phyloP scores from a whole-genome alignment of 2,113 vertebrate species.

The Notechis scutatus region DNA sequence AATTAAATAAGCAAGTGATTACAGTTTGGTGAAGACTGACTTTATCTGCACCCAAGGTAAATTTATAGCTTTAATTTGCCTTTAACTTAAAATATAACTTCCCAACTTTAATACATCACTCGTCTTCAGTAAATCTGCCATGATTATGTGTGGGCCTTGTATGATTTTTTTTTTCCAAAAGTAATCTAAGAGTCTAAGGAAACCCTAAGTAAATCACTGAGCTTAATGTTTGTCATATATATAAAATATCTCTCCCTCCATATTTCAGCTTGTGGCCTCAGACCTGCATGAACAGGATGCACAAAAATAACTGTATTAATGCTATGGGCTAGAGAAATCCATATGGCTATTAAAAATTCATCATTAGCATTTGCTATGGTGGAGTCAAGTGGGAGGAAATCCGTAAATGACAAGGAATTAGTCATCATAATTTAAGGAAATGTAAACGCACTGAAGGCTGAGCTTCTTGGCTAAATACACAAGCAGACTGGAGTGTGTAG shows the following conservation, averaged over 20 bases:
- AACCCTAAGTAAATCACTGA: slow-evolving; percentile 48
- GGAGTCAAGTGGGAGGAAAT: slow-evolving; percentile 2
- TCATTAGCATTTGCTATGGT: slow-evolving; percentile 36
- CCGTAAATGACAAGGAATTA: slow-evolving; percentile 31
- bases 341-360: slow-evolving; percentile 32
- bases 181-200: slow-evolving; percentile 66
- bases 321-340: slow-evolving; percentile 30
- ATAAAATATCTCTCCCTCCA: slow-evolving; percentile 47
- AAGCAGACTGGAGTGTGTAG: slow-evolving; percentile 8
- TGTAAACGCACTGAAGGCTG: neutral
- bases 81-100: slow-evolving; percentile 76
- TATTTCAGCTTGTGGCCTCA: slow-evolving; percentile 40
- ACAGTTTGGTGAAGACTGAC: slow-evolving; percentile 67
- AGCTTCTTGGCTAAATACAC: neutral
- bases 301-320: slow-evolving; percentile 26
- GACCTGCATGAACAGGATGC: slow-evolving; percentile 33
- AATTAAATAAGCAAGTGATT: slow-evolving; percentile 64
- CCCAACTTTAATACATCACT: slow-evolving; percentile 68
- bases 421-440: neutral
- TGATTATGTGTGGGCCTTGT: slow-evolving; percentile 64
- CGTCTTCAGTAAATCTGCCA: slow-evolving; percentile 76
- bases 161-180: slow-evolving; percentile 65
- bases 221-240: slow-evolving; percentile 49
- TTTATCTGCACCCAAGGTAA: slow-evolving; percentile 71
- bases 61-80: slow-evolving; percentile 83